Conservation (phyloP, 2,888 invertebrate species). For the Empis stercorea region DNA sequence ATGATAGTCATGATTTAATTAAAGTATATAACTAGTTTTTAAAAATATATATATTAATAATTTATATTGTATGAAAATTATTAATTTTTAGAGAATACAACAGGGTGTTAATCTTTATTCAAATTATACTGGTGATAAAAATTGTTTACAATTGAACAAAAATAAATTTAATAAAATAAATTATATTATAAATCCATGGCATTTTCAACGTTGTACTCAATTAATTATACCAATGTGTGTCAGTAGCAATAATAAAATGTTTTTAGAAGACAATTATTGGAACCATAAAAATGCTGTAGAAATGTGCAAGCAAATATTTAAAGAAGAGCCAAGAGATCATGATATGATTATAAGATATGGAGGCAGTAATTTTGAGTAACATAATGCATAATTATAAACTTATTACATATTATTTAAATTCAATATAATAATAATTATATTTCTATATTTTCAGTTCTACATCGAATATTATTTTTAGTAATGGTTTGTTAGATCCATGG, state of each 20-base stretch:
- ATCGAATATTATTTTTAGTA: conserved; percentile 60
- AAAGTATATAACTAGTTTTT: conserved; percentile 5
- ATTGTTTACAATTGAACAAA: conserved; percentile 49
- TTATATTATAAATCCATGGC: conserved; percentile 56
- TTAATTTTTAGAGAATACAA: conserved; percentile 42
- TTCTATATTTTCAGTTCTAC: conserved; percentile 34
- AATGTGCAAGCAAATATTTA: conserved; percentile 47
- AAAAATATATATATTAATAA: no score
- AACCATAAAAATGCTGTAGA: conserved; percentile 48
- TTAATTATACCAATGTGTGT: conserved; percentile 94
- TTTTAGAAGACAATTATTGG: conserved; percentile 56
- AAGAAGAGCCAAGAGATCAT: conserved; percentile 48
- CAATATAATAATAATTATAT: not conserved
- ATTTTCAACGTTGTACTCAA: conserved; percentile 85
- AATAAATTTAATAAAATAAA: conserved; percentile 42
- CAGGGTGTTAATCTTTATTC: conserved; percentile 61
- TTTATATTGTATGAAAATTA: no score
- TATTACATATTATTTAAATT: not conserved
- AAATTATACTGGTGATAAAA: conserved; percentile 62
- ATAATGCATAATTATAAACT: no score
- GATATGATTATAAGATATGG: conserved; percentile 68
- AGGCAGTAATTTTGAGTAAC: conserved; percentile 49
- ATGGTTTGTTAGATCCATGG: conserved; percentile 74
- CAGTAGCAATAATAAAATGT: conserved; percentile 70
- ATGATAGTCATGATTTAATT: conserved; percentile 12